Base-by-base conservation (phyloP, 2,888 invertebrate species). In the Oegoconia quadripuncta region DNA sequence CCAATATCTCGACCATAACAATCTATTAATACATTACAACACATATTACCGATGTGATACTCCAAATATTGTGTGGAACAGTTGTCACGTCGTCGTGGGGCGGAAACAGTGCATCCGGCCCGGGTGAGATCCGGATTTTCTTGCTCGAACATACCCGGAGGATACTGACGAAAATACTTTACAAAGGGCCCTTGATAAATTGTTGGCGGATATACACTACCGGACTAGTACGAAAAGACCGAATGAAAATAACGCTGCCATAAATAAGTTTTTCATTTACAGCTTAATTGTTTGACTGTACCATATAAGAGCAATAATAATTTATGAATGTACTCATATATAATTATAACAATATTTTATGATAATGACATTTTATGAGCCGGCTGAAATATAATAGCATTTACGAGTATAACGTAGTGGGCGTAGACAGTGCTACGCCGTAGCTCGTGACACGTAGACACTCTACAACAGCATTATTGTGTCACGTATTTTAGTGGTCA, bases 71-170 rank as follows among this genome's bases (percentile, higher is more conserved):
- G 8, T 11, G n/a, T 9, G 42, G 49, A 59, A 45, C 59, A 67
- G 59, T 68, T 64, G 67, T 65, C 63, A 59, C 57, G 50, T 48
- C 52, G 42, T 52, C 43, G 59, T 52, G 49, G 61, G 52, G 75
- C 36, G 77, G 78, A 77, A 74, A 59, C 57, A 46, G 42, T 59
- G 59, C 72, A 59, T 78, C 79, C 77, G 75, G 70, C 53, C 57
- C 50, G 27, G 27, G 27, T 27, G 13, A 14, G 46, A 42, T 46
- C 58, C 59, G 67, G 69, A 61, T 64, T 68, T 64, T 65, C 71
- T 69, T 64, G 64, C 61, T 56, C 63, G 59, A 53, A 63, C 66
- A 65, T 46, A 50, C 71, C 76, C 72, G 61, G 69, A 67, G 74
- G 70, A 71, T 65, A 71, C 57, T 54, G 48, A 60, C 63, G 59